These are phyloP conservation scores for Tipula vernalis DNA, from an alignment of 2,888 invertebrate genomes.

Conservation along the genomic window DNA sequence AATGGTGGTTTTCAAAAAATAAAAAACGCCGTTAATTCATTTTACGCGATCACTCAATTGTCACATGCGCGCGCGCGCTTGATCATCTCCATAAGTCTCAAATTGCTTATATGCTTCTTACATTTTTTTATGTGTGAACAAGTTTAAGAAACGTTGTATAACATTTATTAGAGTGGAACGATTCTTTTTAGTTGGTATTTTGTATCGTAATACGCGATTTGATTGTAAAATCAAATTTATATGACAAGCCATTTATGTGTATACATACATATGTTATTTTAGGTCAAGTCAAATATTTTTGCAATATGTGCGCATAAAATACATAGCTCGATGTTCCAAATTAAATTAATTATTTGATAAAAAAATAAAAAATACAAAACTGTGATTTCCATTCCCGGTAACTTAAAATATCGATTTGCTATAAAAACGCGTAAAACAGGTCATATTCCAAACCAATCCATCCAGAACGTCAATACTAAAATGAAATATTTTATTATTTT, in stretches of 20 bases:
- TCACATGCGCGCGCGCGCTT: background rate
- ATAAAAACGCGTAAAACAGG: no score
- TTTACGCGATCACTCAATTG: background rate
- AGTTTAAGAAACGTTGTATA: background rate
- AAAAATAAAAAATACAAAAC: no score
- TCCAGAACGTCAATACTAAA: no score
- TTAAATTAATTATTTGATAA: no score
- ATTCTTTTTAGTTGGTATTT: background rate
- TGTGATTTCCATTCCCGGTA: no score
- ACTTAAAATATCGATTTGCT: no score
- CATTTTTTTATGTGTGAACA: background rate
- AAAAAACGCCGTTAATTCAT: background rate
- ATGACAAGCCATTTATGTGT: background rate
- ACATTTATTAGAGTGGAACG: background rate
- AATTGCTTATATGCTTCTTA: no score
- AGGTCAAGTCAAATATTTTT: background rate
- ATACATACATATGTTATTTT: background rate
- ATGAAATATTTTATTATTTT: no score
- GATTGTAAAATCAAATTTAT: background rate
- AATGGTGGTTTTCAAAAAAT: background rate
- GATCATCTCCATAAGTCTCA: no score
- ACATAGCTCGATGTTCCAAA: background rate
- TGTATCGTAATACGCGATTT: background rate
- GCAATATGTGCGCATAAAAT: background rate
- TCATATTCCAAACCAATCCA: no score